Base-by-base conservation (phyloP, 2,888 invertebrate genomes). In the Tetragonisca angustula region DNA sequence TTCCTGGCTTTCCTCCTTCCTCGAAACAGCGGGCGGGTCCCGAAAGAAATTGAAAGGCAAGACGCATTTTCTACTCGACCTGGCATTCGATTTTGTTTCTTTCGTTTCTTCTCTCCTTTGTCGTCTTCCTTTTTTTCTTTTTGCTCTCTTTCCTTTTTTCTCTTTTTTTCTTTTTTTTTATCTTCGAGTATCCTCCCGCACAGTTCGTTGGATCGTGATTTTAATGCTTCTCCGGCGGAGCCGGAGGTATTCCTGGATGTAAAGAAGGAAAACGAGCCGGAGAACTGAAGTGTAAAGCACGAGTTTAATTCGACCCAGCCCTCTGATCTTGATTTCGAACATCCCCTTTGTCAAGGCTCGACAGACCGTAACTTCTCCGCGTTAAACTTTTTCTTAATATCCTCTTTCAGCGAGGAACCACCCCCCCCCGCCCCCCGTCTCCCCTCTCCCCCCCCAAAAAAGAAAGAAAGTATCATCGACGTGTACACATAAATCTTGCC, bases 51-150 rank as follows among this genome's bases (percentile, higher is more conserved):
- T 71, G 71, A 71, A 59, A 71, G 71, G 71, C 71, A 71, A 59
- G 71, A 71, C 56, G 59, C 71, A 71, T 71, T 71, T 71, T 71
- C 71, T 59, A 43, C 71, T 24, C 59, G 71, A 71, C 56, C 71
- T 71, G 43, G 15, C 43, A 43, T 71, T 71, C 59, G 71, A 71
- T 71, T 59, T 59, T 43, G 24, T 71, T 59, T n/a, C 69, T 5
- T n/a, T 13, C 52, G 17, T 59, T 69, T 50, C 24, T 50, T 27
- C 50, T 21, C 4, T 11, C 13, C 54, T 24, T 36, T 13, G 9
- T 21, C 21, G 21, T 36, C 32, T 32, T 21, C 13, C 21, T 32
- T 17, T 15, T n/a, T 15, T 5, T 15, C 32, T 43, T 0, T 43
- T 9, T 9, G n/a, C n/a, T 43, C 9, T 9, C 9, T 36, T 36